Evolutionary conservation across 2,888 invertebrate genomes (phyloP).

Genomic region (Acronicta alni): DNA sequence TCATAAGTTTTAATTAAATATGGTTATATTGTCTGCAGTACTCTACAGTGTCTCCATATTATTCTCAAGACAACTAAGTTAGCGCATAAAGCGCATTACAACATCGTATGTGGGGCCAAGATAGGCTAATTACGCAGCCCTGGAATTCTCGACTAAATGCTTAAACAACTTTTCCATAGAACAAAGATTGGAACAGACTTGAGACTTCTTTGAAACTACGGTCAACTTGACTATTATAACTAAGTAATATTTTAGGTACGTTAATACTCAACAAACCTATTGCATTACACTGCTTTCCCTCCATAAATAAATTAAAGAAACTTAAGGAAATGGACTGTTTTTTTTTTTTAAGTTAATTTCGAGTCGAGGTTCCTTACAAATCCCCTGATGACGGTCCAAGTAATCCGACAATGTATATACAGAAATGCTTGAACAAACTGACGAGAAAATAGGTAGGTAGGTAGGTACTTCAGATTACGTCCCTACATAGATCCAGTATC

Average conservation of each 20-base stretch:
- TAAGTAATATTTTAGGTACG: no score
- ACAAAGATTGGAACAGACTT: slow-evolving; percentile 33
- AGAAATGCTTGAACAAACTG: slow-evolving; percentile 16
- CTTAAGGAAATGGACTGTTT: no score
- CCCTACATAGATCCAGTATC: slow-evolving; percentile 10
- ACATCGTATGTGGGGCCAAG: slow-evolving; percentile 40
- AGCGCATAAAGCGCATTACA: slow-evolving; percentile 45
- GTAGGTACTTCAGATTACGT: slow-evolving; percentile 19
- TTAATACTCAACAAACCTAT: no score
- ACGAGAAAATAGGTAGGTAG: not conserved
- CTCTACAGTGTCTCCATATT: slow-evolving; percentile 25
- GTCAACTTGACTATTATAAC: no score
- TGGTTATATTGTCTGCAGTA: slow-evolving; percentile 17
- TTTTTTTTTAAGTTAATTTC: slow-evolving; percentile 14
- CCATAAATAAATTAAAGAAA: no score
- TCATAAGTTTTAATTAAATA: slow-evolving; percentile 39
- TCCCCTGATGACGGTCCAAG: slow-evolving; percentile 15
- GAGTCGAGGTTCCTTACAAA: no score
- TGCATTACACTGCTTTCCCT: no score
- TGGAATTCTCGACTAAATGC: slow-evolving; percentile 33
- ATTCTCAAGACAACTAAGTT: slow-evolving; percentile 42
- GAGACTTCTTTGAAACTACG: not conserved
- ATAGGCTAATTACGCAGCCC: slow-evolving; percentile 46
- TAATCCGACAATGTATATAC: slow-evolving; percentile 25
- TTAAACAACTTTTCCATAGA: slow-evolving; percentile 43